These are phyloP conservation scores for Gymnorhina tibicen DNA, from an alignment of 2,113 vertebrate genomes.

Conservation along the genomic window DNA sequence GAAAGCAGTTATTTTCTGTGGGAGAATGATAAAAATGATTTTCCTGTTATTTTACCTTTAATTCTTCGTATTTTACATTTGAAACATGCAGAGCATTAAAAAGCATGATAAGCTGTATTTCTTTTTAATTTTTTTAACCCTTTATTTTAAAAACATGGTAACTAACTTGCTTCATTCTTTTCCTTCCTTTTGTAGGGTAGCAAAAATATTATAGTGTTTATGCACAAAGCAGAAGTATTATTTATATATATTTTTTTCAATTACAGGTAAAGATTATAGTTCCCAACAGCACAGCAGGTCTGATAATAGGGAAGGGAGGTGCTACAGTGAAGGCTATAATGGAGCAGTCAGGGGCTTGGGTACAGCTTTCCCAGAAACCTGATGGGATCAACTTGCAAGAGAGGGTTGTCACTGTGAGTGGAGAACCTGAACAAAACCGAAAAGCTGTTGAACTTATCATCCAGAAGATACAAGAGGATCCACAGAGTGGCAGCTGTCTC, in stretches of 20 bases:
- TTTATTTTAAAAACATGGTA: slow-evolving; percentile 47
- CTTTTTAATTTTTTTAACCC: slow-evolving; percentile 25
- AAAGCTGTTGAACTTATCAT: slow-evolving; percentile 90
- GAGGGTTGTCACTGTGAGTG: slow-evolving; percentile 89
- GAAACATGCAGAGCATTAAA: slow-evolving; percentile 54
- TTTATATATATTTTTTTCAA: slow-evolving; percentile 83
- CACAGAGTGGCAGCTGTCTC: slow-evolving; percentile 88
- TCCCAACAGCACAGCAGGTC: slow-evolving; percentile 90
- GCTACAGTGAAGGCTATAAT: slow-evolving; percentile 90
- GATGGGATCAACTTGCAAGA: slow-evolving; percentile 91
- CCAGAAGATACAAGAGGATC: slow-evolving; percentile 91
- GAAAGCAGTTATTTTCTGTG: not conserved
- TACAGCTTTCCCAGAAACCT: slow-evolving; percentile 89
- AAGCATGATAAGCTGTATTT: slow-evolving; percentile 26
- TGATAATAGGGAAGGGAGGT: slow-evolving; percentile 90
- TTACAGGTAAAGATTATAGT: slow-evolving; percentile 92
- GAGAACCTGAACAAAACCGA: slow-evolving; percentile 88
- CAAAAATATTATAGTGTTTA: slow-evolving; percentile 74
- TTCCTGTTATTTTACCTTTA: slow-evolving; percentile 43
- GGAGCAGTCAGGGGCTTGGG: slow-evolving; percentile 90
- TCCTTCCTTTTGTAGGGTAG: slow-evolving; percentile 74
- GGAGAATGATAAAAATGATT: slow-evolving; percentile 1
- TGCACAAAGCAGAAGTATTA: slow-evolving; percentile 81
- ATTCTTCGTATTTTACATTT: slow-evolving; percentile 18
- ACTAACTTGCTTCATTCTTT: slow-evolving; percentile 67